A percentile compares a stretch with the other conserved stretches of the same genome.
These are phyloP conservation scores for Seladonia tumulorum DNA, from an alignment of 2,888 invertebrate species.

Conservation along the genomic window DNA sequence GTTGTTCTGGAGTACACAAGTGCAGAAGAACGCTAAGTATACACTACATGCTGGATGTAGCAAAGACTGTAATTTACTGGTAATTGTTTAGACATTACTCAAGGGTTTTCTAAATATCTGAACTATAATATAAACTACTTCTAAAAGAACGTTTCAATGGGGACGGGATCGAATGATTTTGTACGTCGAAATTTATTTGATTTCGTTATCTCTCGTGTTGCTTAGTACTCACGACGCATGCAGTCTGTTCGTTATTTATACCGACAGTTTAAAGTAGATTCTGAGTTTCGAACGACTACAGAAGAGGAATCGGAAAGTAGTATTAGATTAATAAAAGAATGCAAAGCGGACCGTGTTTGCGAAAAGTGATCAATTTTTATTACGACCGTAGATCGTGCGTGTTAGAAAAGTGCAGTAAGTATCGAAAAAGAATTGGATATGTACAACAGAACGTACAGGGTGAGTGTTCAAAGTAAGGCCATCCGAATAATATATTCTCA, in stretches of 20 bases:
- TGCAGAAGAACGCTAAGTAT: constrained; percentile 70
- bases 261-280: constrained; percentile 13
- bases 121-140: constrained; percentile 36
- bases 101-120: constrained; percentile 1
- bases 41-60: constrained; percentile 75
- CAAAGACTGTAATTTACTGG: constrained; percentile 56
- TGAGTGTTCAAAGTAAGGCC: background rate
- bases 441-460: constrained; percentile 30
- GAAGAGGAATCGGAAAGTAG: constrained; percentile 31
- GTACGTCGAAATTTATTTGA: background rate
- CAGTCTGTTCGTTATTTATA: constrained; percentile 28
- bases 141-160: constrained; percentile 12
- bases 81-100: constrained; percentile 8
- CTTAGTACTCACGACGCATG: constrained; percentile 40
- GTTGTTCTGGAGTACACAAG: constrained; percentile 60
- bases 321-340: constrained; percentile 45
- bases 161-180: background rate
- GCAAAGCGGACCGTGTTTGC: constrained; percentile 63
- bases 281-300: constrained; percentile 32
- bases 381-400: constrained; percentile 58
- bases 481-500: background rate
- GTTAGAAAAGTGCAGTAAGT: constrained; percentile 52
- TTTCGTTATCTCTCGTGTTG: background rate
- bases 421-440: constrained; percentile 31
- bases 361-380: constrained; percentile 41